These are phyloP conservation scores for Sceloporus tristichus DNA, from an alignment of 2,113 vertebrate genomes.

Conservation along the genomic window DNA sequence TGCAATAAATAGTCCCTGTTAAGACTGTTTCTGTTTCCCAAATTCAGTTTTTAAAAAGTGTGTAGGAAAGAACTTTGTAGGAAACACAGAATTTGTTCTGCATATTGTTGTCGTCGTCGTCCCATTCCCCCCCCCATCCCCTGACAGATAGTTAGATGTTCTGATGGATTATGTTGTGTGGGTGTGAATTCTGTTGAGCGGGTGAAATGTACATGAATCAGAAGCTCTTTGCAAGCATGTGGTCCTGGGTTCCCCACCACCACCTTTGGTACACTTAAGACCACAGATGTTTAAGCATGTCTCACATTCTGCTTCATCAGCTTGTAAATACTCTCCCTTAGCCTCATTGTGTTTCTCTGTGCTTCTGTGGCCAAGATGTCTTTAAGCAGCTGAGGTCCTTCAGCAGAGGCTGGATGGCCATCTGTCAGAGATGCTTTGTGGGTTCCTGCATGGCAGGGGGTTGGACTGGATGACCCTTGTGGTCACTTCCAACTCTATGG, in stretches of 20 bases:
- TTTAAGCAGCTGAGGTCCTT: too few species aligned
- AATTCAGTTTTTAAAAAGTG: not conserved
- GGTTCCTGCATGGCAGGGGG: too few species aligned
- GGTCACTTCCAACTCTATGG: too few species aligned
- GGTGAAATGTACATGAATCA: not conserved
- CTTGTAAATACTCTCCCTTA: not conserved
- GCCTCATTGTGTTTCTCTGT: not conserved
- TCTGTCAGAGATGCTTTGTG: too few species aligned
- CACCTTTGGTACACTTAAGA: not conserved
- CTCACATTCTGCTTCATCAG: not conserved
- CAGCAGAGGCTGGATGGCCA: too few species aligned
- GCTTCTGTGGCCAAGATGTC: not conserved
- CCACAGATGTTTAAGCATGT: too few species aligned
- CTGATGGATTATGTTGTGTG: not conserved
- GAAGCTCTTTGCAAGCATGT: not conserved
- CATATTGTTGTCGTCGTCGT: too few species aligned
- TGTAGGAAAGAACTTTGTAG: not conserved
- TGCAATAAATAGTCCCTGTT: too few species aligned
- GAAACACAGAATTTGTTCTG: not conserved
- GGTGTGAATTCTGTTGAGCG: not conserved
- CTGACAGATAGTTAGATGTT: not conserved
- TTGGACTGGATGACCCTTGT: too few species aligned
- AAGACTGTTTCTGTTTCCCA: not conserved
- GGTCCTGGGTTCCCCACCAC: not conserved
- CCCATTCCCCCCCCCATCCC: too few species aligned